Base-by-base conservation (phyloP, 2,888 invertebrate genomes). In the Gymnosoma rotundatum region DNA sequence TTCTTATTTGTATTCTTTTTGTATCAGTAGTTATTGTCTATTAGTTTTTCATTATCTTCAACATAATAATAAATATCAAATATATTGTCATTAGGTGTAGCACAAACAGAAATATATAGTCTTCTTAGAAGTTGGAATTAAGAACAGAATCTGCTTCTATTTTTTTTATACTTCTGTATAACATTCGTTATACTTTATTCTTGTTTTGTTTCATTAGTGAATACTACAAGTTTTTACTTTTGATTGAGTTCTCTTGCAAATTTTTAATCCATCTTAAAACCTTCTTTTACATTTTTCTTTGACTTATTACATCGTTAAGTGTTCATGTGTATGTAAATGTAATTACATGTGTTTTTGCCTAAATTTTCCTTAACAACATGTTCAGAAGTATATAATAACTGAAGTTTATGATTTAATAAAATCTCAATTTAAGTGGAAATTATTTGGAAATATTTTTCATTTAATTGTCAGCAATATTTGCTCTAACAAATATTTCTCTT, bases 341-440 rank as follows among this genome's bases (percentile, higher is more conserved):
- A 0, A 32, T 42, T 12, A 12, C 0, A 12, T 42, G 12, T 1
- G 12, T 42, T 6, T 42, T 12, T 42, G 12, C 12, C 12, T 42
- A 12, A 42, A 42, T 12, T 42, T 42, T 1, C 12, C 12, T 42
- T 12, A 32, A 32, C 6, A 32, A 32, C 32, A 32, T 12, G 42
- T 42, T 42, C 1, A 12, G 10, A 32, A 64, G 32, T 60, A 50
- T 58, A 38, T 66, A 21, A 21, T 67, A 7, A 20, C 1, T 38
- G 20, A 48, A 38, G 1, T 50, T 58, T 72, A 63, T 64, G 64
- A 58, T 72, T 72, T 64, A 63, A 69, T 69, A 80, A 69, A 63
- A 56, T 54, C 21, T 20, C 25, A 67, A 69, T 74, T 74, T 67
- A 69, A 69, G 54, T 69, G 69, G 50, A 74, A 74, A 74, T 25